Conservation (phyloP, 2,113 vertebrate genomes). For the Trogon melanurus region DNA sequence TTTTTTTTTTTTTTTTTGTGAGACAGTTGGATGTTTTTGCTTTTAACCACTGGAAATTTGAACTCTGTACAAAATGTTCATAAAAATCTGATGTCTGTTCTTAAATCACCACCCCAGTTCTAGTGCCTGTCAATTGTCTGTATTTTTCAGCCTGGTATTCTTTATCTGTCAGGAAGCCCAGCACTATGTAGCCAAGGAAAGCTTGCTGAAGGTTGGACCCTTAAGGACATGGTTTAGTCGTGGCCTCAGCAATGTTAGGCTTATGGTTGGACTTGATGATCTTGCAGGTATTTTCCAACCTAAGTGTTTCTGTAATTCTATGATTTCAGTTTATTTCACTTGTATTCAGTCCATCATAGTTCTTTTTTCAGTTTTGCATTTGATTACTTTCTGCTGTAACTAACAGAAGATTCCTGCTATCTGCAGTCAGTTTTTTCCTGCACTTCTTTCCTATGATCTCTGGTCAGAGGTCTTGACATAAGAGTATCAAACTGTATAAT, state of each 20-base stretch:
- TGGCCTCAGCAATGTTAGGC: background rate
- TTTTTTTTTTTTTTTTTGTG: background rate
- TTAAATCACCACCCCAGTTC: background rate
- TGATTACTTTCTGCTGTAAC: background rate
- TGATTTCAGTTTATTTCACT: background rate
- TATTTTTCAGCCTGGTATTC: background rate
- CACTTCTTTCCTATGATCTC: background rate
- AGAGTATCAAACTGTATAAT: background rate
- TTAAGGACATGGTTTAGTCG: background rate
- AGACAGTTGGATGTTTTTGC: background rate
- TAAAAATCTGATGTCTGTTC: background rate
- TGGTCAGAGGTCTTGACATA: background rate
- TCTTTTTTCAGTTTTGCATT: background rate
- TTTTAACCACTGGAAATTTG: background rate
- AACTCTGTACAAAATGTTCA: background rate
- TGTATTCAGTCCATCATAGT: background rate
- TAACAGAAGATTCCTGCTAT: background rate
- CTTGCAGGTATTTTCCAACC: background rate
- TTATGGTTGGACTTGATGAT: background rate
- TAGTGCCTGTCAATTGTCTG: background rate
- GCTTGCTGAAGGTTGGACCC: background rate
- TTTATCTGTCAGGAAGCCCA: background rate
- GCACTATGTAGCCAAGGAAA: background rate
- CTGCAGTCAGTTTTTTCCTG: background rate
- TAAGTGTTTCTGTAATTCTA: background rate